Base-by-base conservation (phyloP, 1,140 invertebrate species). In the Panagrolaimus sp. region DNA sequence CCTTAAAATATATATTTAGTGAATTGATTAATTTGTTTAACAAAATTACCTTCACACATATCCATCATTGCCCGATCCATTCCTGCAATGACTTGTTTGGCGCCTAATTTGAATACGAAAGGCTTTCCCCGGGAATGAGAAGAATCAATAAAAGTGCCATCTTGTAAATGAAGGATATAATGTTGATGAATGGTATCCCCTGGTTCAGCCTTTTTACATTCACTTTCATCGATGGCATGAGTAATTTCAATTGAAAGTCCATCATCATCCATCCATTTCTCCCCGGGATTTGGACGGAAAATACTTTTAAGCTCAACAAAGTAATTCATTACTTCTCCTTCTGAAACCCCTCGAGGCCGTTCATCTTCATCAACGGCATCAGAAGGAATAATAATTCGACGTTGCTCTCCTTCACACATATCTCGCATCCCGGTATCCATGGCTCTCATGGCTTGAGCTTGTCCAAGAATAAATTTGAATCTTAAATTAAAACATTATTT, bases 41-140 rank as follows among this genome's bases (percentile, higher is more conserved):
- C 82, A 15, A 82, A n/a, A n/a, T n/a, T n/a, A n/a, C n/a, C 85
- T 74, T 85, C 85, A 82, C 86, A 87, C 86, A 87, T 87, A 21
- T 73, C 81, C 15, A 63, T 63, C 80, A 82, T 82, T 6, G 79
- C 80, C 32, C 72, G 44, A 48, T 82, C 80, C 78, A 82, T 83
- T 65, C 81, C 80, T 63, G 71, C 69, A 26, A 82, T 83, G 14
- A 82, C 82, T 74, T 86, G 86, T 45, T 85, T 85, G 43, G 78
- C 73, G 21, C 85, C 86, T n/a, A 87, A 75, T 44, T 84, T 85
- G 75, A 87, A 87, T 12, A 80, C 75, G 77, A 87, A 87, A 38
- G 86, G 85, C 63, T 84, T 73, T 65, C 83, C 83, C 26, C 85
- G 79, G n/a, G 80, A 77, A 72, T 85, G 75, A 69, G 84, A 85